phyloP scores from a whole-genome alignment of 2,888 invertebrate species.

The Nomada lathburiana region DNA sequence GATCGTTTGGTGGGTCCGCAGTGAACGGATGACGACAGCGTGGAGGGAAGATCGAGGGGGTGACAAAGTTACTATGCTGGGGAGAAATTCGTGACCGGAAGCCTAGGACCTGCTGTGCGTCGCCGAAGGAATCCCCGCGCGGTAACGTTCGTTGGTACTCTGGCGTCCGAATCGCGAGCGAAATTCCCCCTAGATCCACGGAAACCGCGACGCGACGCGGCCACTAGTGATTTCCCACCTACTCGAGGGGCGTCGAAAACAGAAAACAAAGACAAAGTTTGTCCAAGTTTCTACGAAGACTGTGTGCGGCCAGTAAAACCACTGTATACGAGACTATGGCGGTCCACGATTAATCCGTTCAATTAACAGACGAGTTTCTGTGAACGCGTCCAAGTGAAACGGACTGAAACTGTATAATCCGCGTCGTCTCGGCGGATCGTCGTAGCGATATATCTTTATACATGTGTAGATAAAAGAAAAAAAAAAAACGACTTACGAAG shows the following conservation, averaged over 20 bases:
- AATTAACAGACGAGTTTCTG: not conserved
- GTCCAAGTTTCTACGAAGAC: not conserved
- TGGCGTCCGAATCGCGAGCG: too few species aligned
- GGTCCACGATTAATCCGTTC: constrained; percentile 15
- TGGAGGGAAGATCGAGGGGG: too few species aligned
- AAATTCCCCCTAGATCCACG: too few species aligned
- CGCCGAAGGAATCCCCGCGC: too few species aligned
- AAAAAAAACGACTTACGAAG: constrained; percentile 36
- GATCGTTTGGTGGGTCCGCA: too few species aligned
- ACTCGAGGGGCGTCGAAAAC: not conserved
- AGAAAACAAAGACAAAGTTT: not conserved
- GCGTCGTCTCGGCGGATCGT: constrained; percentile 23
- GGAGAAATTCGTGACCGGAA: too few species aligned
- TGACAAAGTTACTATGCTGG: too few species aligned
- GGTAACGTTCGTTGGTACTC: too few species aligned
- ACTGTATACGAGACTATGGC: not conserved
- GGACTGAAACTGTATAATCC: not conserved
- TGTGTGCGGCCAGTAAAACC: not conserved
- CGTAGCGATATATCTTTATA: constrained; percentile 65
- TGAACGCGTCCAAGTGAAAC: not conserved
- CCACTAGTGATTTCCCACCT: too few species aligned
- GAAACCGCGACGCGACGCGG: too few species aligned
- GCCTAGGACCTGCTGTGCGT: too few species aligned
- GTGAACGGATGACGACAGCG: too few species aligned
- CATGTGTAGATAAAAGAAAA: constrained; percentile 67